Base-by-base conservation (phyloP, 2,888 invertebrate genomes). In the Idaea straminata region DNA sequence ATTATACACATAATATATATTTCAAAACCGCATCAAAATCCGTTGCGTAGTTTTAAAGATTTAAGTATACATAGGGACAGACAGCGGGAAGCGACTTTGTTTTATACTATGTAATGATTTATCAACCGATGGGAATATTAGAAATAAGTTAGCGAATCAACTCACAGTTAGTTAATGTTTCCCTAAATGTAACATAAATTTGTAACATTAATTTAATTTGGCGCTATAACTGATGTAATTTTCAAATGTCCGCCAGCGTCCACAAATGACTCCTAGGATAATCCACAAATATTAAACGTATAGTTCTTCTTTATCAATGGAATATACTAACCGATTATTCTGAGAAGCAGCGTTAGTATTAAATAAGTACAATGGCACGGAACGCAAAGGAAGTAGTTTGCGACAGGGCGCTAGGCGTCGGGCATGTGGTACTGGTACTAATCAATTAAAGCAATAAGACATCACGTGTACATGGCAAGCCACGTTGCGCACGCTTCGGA, bases 371-470 rank as follows among this genome's bases (percentile, higher is more conserved):
- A 69, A 68, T 65, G 66, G 69, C 61, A 64, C 69, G 68, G 58
- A 61, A 69, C 69, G 68, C 59, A 60, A 69, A 71, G 72, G 74
- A 74, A 71, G 69, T 72, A 62, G 68, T 66, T 68, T 68, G 64
- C 61, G 65, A 66, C 65, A 66, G 67, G 25, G 72, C 68, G 36
- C 36, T 36, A 63, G 65, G 76, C 75, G 76, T 74, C 76, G 77
- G 74, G 80, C 82, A 80, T 82, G 83, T 83, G 82, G 76, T 73
- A 47, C 47, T 47, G 13, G 47, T 13, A 80, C 83, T 85, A 85
- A 87, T 86, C 86, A 88, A 89, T 91, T 87, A 85, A 80, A 77
- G 77, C 74, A 85, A 84, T 87, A 85, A 80, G 76, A 76, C 66
- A 75, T 80, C 80, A 79, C 71, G 72, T 71, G 74, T 76, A 75